A percentile compares a stretch with the other conserved stretches of the same genome.
Evolutionary conservation across 2,113 vertebrate genomes (phyloP).

Genomic region (Scomber japonicus): DNA sequence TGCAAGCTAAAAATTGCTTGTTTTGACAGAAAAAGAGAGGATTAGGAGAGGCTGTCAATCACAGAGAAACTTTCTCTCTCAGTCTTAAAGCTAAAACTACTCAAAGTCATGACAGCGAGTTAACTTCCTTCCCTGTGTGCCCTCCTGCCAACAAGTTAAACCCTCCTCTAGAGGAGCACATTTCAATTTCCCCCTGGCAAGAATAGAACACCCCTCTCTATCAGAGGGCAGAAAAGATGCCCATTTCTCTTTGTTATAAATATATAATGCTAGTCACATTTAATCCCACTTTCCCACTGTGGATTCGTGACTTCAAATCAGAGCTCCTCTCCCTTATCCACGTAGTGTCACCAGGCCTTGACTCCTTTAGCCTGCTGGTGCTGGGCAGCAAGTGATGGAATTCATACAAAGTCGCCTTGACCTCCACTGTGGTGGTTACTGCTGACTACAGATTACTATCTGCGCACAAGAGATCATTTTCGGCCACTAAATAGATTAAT

Average conservation of each 20-base stretch:
- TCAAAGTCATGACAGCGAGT: slow-evolving; percentile 4
- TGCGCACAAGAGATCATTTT: slow-evolving; percentile 35
- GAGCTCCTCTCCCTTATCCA: slow-evolving; percentile 15
- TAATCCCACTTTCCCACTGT: slow-evolving; percentile 16
- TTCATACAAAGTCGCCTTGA: slow-evolving; percentile 58
- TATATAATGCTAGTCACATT: not conserved
- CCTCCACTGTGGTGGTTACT: slow-evolving; percentile 37
- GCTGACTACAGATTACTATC: slow-evolving; percentile 47
- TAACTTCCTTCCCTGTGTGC: slow-evolving; percentile 6
- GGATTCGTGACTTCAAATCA: slow-evolving; percentile 21
- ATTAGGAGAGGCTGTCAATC: slow-evolving; percentile 48
- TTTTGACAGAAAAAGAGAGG: slow-evolving; percentile 46
- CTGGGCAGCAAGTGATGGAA: slow-evolving; percentile 48
- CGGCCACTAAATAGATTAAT: slow-evolving; percentile 45
- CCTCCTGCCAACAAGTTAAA: slow-evolving; percentile 24
- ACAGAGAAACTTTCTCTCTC: slow-evolving; percentile 20
- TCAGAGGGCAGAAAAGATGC: slow-evolving; percentile 23
- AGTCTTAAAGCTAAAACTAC: slow-evolving; percentile 10
- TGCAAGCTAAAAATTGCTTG: slow-evolving; percentile 54
- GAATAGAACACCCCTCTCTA: slow-evolving; percentile 46
- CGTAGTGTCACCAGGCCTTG: not conserved
- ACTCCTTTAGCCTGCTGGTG: slow-evolving; percentile 12
- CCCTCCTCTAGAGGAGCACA: slow-evolving; percentile 21
- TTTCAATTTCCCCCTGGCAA: slow-evolving; percentile 34
- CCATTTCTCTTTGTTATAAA: slow-evolving; percentile 25